Evolutionary conservation across 2,888 invertebrate genomes (phyloP).

Genomic region (Cantharis nigra): DNA sequence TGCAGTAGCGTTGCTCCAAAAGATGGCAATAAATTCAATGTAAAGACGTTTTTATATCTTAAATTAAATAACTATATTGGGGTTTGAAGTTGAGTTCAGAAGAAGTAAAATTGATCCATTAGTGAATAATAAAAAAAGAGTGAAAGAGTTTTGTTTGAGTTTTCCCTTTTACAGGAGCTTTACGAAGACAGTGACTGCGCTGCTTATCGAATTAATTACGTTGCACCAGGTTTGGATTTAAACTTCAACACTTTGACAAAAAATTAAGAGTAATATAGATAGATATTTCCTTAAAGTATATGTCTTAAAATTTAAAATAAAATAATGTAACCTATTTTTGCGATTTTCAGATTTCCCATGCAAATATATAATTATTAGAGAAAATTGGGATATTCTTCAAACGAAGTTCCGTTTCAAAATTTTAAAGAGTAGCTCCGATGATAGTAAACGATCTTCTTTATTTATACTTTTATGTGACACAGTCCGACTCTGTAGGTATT

Average conservation of each 20-base stretch:
- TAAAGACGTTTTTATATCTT: too few species aligned
- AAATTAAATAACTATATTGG: too few species aligned
- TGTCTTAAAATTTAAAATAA: background rate
- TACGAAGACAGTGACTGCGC: background rate
- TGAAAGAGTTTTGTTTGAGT: background rate
- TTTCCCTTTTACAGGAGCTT: background rate
- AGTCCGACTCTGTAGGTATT: conserved; percentile 39
- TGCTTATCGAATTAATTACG: background rate
- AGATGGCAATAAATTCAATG: too few species aligned
- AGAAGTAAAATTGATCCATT: too few species aligned
- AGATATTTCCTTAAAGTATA: too few species aligned
- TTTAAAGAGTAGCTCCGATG: background rate
- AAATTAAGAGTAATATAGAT: background rate
- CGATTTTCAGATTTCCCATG: background rate
- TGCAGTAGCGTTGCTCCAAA: too few species aligned
- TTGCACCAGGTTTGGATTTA: background rate
- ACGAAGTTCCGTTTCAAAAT: background rate
- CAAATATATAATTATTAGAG: background rate
- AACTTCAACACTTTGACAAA: background rate
- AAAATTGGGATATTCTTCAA: background rate
- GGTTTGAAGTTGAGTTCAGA: too few species aligned
- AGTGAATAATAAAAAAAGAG: background rate
- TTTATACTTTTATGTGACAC: conserved; percentile 4
- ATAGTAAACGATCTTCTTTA: conserved; percentile 1
- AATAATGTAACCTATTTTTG: background rate